phyloP scores from a whole-genome alignment of 64 coral and sea anemone genomes.

The Dendrophyllia cribrosa region DNA sequence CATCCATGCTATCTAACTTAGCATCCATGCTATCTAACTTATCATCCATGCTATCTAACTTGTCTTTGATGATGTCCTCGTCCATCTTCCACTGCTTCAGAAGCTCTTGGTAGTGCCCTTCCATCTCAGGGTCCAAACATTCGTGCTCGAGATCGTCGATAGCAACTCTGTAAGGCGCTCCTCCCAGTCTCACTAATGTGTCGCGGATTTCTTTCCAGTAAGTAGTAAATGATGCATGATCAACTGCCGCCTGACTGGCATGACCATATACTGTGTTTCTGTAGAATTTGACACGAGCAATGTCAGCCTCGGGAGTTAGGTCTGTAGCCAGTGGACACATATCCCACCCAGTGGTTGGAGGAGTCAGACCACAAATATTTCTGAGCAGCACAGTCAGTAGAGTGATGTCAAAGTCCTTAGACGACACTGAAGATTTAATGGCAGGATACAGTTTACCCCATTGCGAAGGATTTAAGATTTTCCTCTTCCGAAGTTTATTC shows the following conservation, averaged over 20 bases:
- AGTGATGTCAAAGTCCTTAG: constrained; percentile 58
- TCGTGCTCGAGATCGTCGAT: constrained; percentile 31
- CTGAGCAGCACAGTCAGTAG: constrained; percentile 20
- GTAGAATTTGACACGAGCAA: constrained; percentile 30
- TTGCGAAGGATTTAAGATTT: constrained; percentile 42
- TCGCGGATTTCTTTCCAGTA: constrained; percentile 37
- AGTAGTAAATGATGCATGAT: constrained; percentile 10
- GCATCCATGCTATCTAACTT: too few relatives aligned
- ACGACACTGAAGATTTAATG: constrained; percentile 17
- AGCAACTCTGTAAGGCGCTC: not conserved
- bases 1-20: too few relatives aligned
- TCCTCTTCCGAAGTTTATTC: not conserved
- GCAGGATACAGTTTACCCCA: constrained; percentile 54
- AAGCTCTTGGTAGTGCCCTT: constrained; percentile 6
- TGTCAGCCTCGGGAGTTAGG: not conserved
- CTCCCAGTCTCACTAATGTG: constrained; percentile 35
- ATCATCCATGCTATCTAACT: too few relatives aligned
- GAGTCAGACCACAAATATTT: constrained; percentile 36
- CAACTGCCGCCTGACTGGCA: not conserved
- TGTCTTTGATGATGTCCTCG: too few relatives aligned
- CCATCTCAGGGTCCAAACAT: constrained; percentile 35
- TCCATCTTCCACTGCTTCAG: not conserved
- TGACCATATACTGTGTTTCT: constrained; percentile 29
- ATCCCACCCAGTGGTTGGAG: constrained; percentile 33
- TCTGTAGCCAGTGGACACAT: constrained; percentile 4